Conservation (phyloP, 2,113 vertebrate species). For the Semnornis frantzii region DNA sequence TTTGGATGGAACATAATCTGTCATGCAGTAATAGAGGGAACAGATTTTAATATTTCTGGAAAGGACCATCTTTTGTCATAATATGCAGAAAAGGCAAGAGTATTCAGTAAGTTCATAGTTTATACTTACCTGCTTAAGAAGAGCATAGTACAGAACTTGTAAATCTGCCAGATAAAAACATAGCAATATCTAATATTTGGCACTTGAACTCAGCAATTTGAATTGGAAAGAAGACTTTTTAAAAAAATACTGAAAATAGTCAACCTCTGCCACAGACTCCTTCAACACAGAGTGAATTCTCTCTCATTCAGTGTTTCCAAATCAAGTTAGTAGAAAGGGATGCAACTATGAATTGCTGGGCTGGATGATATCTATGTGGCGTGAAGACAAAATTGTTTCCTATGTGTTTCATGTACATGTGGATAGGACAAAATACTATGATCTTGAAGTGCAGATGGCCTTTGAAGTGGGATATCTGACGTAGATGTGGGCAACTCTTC, state of each 20-base stretch:
- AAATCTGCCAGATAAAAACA: slow-evolving; percentile 7
- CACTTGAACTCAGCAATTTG: neutral
- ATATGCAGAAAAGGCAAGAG: slow-evolving; percentile 1
- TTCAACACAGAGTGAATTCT: neutral
- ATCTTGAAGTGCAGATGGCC: neutral
- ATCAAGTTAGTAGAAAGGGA: neutral
- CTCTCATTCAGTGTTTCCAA: neutral
- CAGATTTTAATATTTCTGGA: slow-evolving; percentile 47
- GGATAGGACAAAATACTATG: neutral
- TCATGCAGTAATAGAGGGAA: neutral
- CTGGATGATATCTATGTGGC: neutral
- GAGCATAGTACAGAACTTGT: neutral
- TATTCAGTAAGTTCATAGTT: slow-evolving; percentile 26
- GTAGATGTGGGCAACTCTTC: neutral
- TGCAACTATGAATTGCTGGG: neutral
- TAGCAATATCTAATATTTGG: neutral
- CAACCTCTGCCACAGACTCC: neutral
- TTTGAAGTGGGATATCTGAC: neutral
- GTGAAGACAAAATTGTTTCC: neutral
- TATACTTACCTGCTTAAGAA: slow-evolving; percentile 29
- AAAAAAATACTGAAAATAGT: neutral
- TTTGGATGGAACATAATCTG: neutral
- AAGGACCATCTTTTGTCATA: neutral
- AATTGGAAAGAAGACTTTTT: neutral
- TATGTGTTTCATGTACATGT: neutral